Evolutionary conservation across 2,113 vertebrate species (phyloP).

Genomic region (Lichenostomus cassidix): DNA sequence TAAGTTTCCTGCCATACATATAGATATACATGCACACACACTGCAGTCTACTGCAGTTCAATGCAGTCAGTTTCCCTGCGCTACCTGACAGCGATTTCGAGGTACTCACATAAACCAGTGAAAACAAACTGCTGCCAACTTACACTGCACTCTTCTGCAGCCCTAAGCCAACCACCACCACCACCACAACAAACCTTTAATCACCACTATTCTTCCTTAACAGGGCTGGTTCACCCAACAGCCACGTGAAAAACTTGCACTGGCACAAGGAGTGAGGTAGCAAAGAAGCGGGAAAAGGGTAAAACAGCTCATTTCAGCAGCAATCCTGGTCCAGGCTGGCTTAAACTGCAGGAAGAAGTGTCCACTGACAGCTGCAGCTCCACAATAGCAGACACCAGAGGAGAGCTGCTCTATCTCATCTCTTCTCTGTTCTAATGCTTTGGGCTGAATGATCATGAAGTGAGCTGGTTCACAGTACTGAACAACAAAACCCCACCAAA

Average conservation of each 20-base stretch:
- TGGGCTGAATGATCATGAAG: background rate
- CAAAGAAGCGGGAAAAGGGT: background rate
- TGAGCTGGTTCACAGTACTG: background rate
- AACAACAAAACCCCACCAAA: background rate
- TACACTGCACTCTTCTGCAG: background rate
- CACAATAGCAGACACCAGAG: background rate
- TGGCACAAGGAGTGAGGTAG: background rate
- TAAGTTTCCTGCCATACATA: background rate
- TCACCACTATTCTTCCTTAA: background rate
- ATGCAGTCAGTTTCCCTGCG: background rate
- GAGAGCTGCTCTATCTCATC: background rate
- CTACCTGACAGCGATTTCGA: background rate
- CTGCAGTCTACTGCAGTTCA: conserved; percentile 5
- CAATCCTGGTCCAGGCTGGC: background rate
- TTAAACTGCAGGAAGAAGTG: background rate
- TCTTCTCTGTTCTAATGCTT: background rate
- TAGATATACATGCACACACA: fast-evolving
- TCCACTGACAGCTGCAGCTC: background rate
- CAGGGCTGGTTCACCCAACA: background rate
- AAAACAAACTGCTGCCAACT: background rate
- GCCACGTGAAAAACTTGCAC: background rate
- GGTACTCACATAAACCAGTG: background rate
- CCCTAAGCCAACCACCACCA: background rate
- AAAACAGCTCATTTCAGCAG: background rate
- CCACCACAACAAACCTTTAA: background rate